Conservation (phyloP, 2,113 vertebrate species). For the Gymnarchus niloticus region DNA sequence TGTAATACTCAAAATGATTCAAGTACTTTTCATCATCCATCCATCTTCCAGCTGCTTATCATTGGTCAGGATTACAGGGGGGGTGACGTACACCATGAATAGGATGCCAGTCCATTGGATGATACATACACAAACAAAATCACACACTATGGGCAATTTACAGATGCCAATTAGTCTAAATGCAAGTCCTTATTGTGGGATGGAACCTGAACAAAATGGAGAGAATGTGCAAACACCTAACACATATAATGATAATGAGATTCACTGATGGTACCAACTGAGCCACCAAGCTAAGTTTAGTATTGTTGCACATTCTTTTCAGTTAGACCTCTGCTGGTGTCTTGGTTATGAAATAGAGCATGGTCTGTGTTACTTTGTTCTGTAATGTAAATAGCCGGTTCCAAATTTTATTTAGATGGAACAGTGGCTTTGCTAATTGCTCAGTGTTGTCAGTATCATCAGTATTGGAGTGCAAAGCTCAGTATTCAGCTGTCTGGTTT, state of each 20-base stretch:
- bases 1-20: neutral
- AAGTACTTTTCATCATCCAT: neutral
- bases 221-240: neutral
- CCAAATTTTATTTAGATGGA: neutral
- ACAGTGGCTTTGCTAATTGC: neutral
- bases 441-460: no score
- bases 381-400: neutral
- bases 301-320: neutral
- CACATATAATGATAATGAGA: neutral
- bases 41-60: neutral
- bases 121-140: neutral
- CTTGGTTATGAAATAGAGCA: neutral
- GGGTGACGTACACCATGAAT: neutral
- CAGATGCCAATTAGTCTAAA: neutral
- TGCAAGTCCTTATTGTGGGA: neutral
- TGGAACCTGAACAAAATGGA: neutral
- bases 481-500: no score
- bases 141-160: neutral
- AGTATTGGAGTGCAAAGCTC: no score
- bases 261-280: neutral
- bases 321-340: neutral
- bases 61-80: neutral
- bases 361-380: neutral
- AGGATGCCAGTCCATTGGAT: neutral
- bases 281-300: neutral